These are phyloP conservation scores for Drosophila orena DNA, from an alignment of 1,140 invertebrate genomes.

Conservation along the genomic window DNA sequence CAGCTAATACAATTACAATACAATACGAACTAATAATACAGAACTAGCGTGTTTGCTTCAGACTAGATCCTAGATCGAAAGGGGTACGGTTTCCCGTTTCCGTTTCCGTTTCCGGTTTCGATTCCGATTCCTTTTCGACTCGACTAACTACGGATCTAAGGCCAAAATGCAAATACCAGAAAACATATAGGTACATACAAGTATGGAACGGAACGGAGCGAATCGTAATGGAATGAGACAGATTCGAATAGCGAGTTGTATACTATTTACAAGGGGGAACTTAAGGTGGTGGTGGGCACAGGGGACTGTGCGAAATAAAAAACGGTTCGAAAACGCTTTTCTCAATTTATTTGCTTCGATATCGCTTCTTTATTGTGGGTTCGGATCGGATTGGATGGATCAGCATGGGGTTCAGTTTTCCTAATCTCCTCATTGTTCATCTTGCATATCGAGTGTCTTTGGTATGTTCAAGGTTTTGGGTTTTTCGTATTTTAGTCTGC, in stretches of 20 bases:
- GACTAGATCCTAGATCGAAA: slow-evolving; percentile 24
- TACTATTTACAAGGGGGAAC: slow-evolving; percentile 31
- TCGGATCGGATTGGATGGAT: slow-evolving; percentile 31
- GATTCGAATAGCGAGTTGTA: slow-evolving; percentile 3
- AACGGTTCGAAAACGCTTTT: slow-evolving; percentile 40
- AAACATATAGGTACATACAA: slow-evolving; percentile 28
- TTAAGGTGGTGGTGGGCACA: slow-evolving; percentile 2
- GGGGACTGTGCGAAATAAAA: slow-evolving; percentile 41
- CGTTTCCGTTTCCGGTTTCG: background rate
- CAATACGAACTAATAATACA: slow-evolving; percentile 32
- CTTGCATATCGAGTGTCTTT: slow-evolving; percentile 2
- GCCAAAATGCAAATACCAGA: slow-evolving; percentile 41
- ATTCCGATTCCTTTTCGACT: slow-evolving; percentile 11
- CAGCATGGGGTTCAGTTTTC: slow-evolving; percentile 17
- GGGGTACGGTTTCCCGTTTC: slow-evolving; percentile 15
- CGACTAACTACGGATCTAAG: slow-evolving; percentile 41
- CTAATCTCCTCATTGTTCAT: slow-evolving; percentile 31
- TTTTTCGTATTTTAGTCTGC: slow-evolving; percentile 29
- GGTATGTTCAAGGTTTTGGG: slow-evolving; percentile 35
- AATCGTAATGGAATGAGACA: slow-evolving; percentile 33
- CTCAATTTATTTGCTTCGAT: slow-evolving; percentile 33
- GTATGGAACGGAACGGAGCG: slow-evolving; percentile 24
- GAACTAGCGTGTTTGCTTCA: slow-evolving; percentile 9
- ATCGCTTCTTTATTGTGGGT: slow-evolving; percentile 34
- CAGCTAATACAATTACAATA: slow-evolving; percentile 37